These are phyloP conservation scores for Pedicia rivosa DNA, from an alignment of 2,888 invertebrate species.

Conservation along the genomic window DNA sequence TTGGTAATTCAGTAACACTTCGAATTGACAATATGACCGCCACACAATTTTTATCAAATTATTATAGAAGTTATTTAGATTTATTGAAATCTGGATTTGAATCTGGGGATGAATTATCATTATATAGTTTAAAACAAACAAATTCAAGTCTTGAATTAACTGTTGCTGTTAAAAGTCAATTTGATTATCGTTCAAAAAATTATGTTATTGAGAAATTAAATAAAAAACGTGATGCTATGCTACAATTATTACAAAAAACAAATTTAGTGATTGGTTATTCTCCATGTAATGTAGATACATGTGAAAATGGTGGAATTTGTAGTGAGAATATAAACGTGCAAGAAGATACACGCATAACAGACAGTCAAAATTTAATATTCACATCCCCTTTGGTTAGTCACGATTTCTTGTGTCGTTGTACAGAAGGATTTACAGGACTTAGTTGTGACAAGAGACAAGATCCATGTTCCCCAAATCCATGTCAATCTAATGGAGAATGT, in stretches of 20 bases:
- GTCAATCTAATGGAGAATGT: conserved; percentile 70
- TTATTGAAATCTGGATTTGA: conserved; percentile 49
- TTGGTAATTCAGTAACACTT: conserved; percentile 68
- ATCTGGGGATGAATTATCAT: conserved; percentile 42
- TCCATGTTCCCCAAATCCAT: conserved; percentile 82
- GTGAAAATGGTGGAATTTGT: conserved; percentile 66
- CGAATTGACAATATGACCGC: conserved; percentile 58
- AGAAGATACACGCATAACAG: conserved; percentile 54
- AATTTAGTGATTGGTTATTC: conserved; percentile 55
- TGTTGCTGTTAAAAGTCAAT: conserved; percentile 42
- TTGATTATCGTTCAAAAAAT: conserved; percentile 44
- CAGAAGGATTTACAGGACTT: conserved; percentile 67
- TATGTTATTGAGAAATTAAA: conserved; percentile 47
- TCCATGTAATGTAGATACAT: conserved; percentile 55
- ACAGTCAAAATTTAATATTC: conserved; percentile 65
- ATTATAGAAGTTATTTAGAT: conserved; percentile 59
- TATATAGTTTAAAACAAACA: conserved; percentile 57
- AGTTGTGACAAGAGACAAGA: conserved; percentile 76
- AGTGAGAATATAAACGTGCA: conserved; percentile 52
- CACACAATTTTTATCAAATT: conserved; percentile 54
- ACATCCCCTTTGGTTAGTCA: conserved; percentile 68
- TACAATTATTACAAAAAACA: conserved; percentile 42
- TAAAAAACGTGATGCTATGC: conserved; percentile 46
- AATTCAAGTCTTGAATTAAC: conserved; percentile 47
- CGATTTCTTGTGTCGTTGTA: conserved; percentile 65